Conservation (phyloP, 1,140 invertebrate genomes). For the Acromyrmex charruanus region DNA sequence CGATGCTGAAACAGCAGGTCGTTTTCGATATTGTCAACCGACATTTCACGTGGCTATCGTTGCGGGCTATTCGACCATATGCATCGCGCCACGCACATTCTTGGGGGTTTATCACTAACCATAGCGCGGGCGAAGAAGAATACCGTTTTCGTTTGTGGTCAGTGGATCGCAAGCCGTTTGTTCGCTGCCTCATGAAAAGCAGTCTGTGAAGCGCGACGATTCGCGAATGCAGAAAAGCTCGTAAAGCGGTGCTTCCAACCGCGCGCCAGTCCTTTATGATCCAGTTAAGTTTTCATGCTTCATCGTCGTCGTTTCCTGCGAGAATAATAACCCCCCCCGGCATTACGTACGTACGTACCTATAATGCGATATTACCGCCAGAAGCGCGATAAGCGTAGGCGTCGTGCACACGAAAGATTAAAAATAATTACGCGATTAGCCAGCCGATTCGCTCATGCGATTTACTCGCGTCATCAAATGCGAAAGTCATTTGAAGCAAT, state of each 20-base stretch:
- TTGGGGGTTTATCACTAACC: slow-evolving; percentile 27
- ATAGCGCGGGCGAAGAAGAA: background rate
- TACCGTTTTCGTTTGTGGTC: slow-evolving; percentile 54
- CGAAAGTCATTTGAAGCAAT: background rate
- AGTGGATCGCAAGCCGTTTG: slow-evolving; percentile 30
- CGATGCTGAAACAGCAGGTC: slow-evolving; percentile 14
- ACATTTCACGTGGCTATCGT: background rate
- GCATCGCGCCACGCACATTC: background rate
- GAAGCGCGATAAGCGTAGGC: slow-evolving; percentile 36
- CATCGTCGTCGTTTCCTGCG: slow-evolving; percentile 41
- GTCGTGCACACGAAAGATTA: slow-evolving; percentile 16
- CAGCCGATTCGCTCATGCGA: background rate
- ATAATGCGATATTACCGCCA: slow-evolving; percentile 28
- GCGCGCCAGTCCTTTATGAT: slow-evolving; percentile 37
- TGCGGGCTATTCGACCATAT: background rate
- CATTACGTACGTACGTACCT: slow-evolving; percentile 27
- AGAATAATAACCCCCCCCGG: slow-evolving; percentile 52
- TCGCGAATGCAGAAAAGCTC: slow-evolving; percentile 45
- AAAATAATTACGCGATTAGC: slow-evolving; percentile 47
- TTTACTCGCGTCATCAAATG: slow-evolving; percentile 2
- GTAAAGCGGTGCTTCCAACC: slow-evolving; percentile 39
- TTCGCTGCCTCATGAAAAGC: slow-evolving; percentile 33
- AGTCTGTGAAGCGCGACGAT: slow-evolving; percentile 43
- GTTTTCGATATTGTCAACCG: slow-evolving; percentile 25
- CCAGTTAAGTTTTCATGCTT: slow-evolving; percentile 62